A percentile compares a stretch with the other conserved stretches of the same genome.
These are phyloP conservation scores for Cryptoblepharus egeriae DNA, from an alignment of 2,797 vertebrate species.

Conservation along the genomic window DNA sequence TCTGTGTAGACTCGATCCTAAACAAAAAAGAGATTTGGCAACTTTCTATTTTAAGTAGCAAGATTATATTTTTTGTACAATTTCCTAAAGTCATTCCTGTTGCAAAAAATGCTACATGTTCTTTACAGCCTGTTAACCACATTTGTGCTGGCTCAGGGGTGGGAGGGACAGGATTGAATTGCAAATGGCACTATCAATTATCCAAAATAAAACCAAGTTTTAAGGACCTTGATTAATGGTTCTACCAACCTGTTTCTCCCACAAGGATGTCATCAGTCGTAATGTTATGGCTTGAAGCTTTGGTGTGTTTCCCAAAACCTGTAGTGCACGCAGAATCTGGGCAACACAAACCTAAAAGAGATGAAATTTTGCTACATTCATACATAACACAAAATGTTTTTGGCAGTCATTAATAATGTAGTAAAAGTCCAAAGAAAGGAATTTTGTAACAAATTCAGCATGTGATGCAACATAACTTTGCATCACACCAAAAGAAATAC, in stretches of 20 bases:
- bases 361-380: not conserved
- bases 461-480: not conserved
- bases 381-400: not conserved
- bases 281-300: constrained; percentile 85
- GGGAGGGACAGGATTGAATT: too few species aligned
- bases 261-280: constrained; percentile 88
- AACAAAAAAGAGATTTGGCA: constrained; percentile 21
- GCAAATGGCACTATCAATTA: not conserved
- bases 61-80: not conserved
- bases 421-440: not conserved
- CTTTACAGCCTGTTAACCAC: too few species aligned
- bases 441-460: not conserved
- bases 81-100: constrained; percentile 28
- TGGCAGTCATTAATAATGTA: not conserved
- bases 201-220: not conserved
- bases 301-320: constrained; percentile 82
- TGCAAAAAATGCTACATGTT: not conserved
- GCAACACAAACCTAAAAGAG: constrained; percentile 88
- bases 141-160: too few species aligned
- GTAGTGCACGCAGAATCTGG: constrained; percentile 87
- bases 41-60: constrained; percentile 30
- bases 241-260: constrained; percentile 90
- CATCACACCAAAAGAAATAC: not conserved
- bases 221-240: not conserved
- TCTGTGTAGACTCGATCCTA: constrained; percentile 96